Base-by-base conservation (phyloP, 2,888 invertebrate species). In the Platycnemis pennipes region DNA sequence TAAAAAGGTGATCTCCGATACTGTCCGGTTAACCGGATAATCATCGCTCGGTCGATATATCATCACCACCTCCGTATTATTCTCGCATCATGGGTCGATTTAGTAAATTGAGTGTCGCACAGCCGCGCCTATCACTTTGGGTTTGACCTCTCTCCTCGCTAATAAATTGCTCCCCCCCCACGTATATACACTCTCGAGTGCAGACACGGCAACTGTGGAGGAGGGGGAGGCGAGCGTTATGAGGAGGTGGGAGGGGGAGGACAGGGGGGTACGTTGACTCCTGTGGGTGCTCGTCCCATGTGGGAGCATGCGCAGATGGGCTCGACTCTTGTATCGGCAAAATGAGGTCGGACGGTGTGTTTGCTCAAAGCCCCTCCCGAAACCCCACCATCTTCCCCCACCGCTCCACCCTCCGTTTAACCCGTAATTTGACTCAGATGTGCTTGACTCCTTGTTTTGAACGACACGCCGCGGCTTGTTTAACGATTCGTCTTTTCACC, bases 291-390 rank as follows among this genome's bases (percentile, higher is more conserved):
- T 63, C 63, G 63, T 63, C 63, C 63, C 63, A n/a, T 26, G 5
- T 22, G 63, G 26, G 63, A 22, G n/a, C n/a, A n/a, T n/a, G 63
- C 63, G n/a, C 22, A 63, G 63, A 7, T 26, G 63, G 7, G 22
- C 26, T 63, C 56, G 63, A 63, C n/a, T 63, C 63, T 26, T 63
- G 63, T 63, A 63, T 63, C 63, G 63, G 63, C 63, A 63, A 63
- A 63, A 63, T 63, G 63, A 63, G 63, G 63, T 63, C 63, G 63
- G 63, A 63, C 63, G 63, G 63, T 63, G 63, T 63, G 63, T 26
- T 63, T 63, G 63, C 63, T n/a, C n/a, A 63, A 63, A 63, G 26
- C n/a, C n/a, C n/a, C n/a, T n/a, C n/a, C n/a, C n/a, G 7, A 46
- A 8, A 46, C 46, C 46, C 46, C 46, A 46, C 46, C 46, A 56